Evolutionary conservation across 2,888 invertebrate species (phyloP).

Genomic region (Eugnorisma glareosa): DNA sequence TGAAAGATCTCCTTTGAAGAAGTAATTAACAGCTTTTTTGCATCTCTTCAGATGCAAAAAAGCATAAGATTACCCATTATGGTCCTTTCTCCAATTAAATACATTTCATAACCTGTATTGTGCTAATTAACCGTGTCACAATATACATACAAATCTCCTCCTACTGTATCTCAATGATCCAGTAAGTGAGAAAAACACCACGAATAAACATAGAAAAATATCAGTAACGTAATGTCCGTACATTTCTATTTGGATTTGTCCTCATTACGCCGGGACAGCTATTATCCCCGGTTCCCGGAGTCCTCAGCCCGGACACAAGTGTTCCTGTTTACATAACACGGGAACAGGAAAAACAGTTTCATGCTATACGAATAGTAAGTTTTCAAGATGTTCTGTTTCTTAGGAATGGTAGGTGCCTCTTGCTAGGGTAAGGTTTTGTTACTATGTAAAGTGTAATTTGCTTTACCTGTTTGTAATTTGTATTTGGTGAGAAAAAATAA

Average conservation of each 20-base stretch:
- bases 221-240: conserved; percentile 6
- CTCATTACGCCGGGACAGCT: conserved; percentile 49
- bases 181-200: neutral
- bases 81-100: neutral
- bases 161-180: neutral
- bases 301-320: conserved; percentile 31
- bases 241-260: conserved; percentile 37
- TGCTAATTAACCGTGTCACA: neutral
- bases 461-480: neutral
- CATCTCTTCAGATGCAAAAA: too few species aligned
- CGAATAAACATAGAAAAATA: conserved; percentile 12
- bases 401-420: neutral
- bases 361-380: conserved; percentile 35
- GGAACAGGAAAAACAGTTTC: conserved; percentile 31
- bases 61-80: neutral
- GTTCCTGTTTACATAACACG: conserved; percentile 39
- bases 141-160: neutral
- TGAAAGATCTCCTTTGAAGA: too few species aligned
- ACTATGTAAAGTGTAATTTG: neutral
- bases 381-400: conserved; percentile 24
- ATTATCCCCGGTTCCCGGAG: conserved; percentile 33
- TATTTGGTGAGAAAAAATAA: neutral
- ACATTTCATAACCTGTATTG: neutral
- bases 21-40: neutral
- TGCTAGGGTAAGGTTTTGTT: neutral